These are phyloP conservation scores for Philereme vetulata DNA, from an alignment of 2,888 invertebrate genomes.

Conservation along the genomic window DNA sequence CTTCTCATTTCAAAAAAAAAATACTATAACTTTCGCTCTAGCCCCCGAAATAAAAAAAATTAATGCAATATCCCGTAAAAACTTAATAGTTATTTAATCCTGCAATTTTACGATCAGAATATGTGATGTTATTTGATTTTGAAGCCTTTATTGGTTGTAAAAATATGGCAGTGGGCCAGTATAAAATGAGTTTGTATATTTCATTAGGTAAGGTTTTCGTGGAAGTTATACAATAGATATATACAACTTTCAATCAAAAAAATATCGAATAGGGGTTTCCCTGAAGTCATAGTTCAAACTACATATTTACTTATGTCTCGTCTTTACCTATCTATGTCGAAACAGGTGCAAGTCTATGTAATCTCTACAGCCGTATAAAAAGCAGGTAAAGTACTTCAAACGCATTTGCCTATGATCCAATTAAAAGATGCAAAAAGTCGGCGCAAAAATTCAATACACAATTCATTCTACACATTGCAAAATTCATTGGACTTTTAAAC, in stretches of 20 bases:
- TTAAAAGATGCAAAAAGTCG: neutral
- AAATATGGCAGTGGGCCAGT: neutral
- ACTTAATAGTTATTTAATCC: conserved; percentile 11
- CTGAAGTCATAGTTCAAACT: too few relatives aligned
- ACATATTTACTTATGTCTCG: too few relatives aligned
- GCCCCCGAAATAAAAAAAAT: neutral
- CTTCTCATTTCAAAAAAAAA: too few relatives aligned
- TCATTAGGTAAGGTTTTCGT: too few relatives aligned
- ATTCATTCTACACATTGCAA: neutral
- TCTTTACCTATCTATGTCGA: too few relatives aligned
- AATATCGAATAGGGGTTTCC: too few relatives aligned
- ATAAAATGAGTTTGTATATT: neutral
- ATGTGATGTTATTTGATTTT: conserved; percentile 3
- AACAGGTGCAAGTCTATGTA: too few relatives aligned
- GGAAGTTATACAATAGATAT: too few relatives aligned
- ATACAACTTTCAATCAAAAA: too few relatives aligned
- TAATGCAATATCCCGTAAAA: neutral
- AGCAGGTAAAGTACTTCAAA: neutral
- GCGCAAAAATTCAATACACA: neutral
- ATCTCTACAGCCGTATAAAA: neutral
- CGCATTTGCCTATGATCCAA: neutral
- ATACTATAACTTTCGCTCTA: too few relatives aligned
- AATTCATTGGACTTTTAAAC: neutral
- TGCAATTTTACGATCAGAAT: conserved; percentile 4
- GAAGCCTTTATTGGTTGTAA: conserved; percentile 1